phyloP scores from a whole-genome alignment of 2,888 invertebrate genomes.

The Sipunculus nudus region DNA sequence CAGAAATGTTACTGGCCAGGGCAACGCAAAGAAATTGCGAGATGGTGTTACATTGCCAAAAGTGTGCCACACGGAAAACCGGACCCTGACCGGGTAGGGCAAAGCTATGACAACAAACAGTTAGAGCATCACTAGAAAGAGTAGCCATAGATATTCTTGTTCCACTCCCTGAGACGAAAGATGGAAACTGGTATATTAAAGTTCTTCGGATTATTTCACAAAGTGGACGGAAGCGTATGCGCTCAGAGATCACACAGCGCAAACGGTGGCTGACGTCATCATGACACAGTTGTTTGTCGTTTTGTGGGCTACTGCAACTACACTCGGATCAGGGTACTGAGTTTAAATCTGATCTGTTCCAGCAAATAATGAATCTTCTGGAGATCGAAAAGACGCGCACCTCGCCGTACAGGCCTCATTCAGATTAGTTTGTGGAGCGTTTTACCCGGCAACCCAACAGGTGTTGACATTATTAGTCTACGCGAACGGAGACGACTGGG shows the following conservation, averaged over 20 bases:
- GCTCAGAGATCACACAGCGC: background rate
- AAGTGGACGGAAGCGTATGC: background rate
- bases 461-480: background rate
- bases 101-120: background rate
- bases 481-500: background rate
- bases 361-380: background rate
- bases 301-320: background rate
- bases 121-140: background rate
- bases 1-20: constrained; percentile 2
- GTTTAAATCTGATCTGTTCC: background rate
- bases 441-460: background rate
- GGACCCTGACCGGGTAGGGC: background rate
- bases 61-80: background rate
- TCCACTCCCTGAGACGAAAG: background rate
- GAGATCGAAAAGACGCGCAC: background rate
- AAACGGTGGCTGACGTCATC: background rate
- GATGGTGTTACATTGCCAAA: constrained; percentile 7
- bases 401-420: background rate
- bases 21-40: background rate
- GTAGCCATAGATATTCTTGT: background rate
- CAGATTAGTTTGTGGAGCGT: background rate
- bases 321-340: background rate
- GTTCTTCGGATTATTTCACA: background rate
- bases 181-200: background rate
- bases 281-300: background rate